These are phyloP conservation scores for Mechanitis messenoides DNA, from an alignment of 2,888 invertebrate genomes.

Conservation along the genomic window DNA sequence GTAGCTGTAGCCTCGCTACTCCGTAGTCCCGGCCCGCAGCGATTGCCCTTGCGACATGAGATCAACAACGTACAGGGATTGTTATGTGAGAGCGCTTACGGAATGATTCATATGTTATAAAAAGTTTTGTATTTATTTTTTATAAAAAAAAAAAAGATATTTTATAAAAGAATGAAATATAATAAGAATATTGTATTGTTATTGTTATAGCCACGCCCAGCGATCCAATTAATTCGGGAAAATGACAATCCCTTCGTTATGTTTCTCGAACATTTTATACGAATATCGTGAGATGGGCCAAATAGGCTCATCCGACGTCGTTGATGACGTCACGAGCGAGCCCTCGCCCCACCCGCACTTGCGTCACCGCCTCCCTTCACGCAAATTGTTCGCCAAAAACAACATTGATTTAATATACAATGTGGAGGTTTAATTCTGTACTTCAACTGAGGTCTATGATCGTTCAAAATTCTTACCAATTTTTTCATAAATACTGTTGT, in stretches of 20 bases:
- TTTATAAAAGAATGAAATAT: no score
- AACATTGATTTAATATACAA: constrained; percentile 47
- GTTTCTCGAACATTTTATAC: constrained; percentile 5
- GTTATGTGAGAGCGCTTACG: neutral
- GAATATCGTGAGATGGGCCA: constrained; percentile 11
- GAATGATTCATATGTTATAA: neutral
- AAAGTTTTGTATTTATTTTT: neutral
- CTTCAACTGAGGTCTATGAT: constrained; percentile 13
- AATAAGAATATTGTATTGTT: neutral
- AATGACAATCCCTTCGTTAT: constrained; percentile 5
- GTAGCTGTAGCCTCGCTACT: constrained; percentile 4
- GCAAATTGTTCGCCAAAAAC: constrained; percentile 60
- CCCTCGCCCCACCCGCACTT: constrained; percentile 46
- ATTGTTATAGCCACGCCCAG: neutral
- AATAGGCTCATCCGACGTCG: constrained; percentile 30
- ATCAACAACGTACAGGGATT: neutral
- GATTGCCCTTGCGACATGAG: neutral
- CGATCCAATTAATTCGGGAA: constrained; percentile 3
- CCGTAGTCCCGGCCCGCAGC: neutral
- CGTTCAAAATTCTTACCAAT: constrained; percentile 5
- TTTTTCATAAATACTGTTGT: neutral
- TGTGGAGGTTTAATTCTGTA: constrained; percentile 29
- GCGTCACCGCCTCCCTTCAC: constrained; percentile 42
- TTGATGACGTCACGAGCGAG: constrained; percentile 60
- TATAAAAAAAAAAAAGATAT: no score